Base-by-base conservation (phyloP, 2,888 invertebrate genomes). In the Sarcophaga variegata region DNA sequence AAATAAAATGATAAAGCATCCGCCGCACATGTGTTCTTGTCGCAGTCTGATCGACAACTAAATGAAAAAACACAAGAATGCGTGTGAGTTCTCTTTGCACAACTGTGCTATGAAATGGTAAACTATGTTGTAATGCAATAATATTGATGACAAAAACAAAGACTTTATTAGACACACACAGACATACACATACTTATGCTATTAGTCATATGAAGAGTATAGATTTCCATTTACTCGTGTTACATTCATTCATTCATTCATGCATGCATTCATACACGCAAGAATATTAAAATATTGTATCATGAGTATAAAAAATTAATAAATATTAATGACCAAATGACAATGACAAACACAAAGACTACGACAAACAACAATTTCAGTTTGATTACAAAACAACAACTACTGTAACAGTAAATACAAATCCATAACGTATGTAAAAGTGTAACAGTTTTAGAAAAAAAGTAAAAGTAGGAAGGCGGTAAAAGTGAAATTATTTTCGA, bases 251-350 rank as follows among this genome's bases (percentile, higher is more conserved):
- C 17, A n/a, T n/a, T n/a, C n/a, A 11, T 49, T 14, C 12, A 4
- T 54, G 54, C 54, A 14, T 17, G 17, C 54, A 14, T 54, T 17
- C 17, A 12, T 54, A 54, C 12, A 67, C 14, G 20, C 2, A 49
- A 54, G 84, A 84, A 84, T 87, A 84, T 87, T 81, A 87, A 87
- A 87, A 84, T 80, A 87, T 69, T 49, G 59, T 37, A 64, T 12
- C 17, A 20, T n/a, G 49, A n/a, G n/a, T n/a, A 77, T 72, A 84
- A 84, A 84, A 81, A 90, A 83, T 83, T 91, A 91, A 91, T 91
- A 91, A 91, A 91, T 91, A 91, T 91, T 91, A 91, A 91, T 91
- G 91, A 90, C 91, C 89, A 72, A 90, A 90, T 90, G 90, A 90
- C 91, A 90, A 88, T 89, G 90, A 90, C 83, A 86, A 89, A 89